Base-by-base conservation (phyloP, 2,888 invertebrate genomes). In the Tholera decimalis region DNA sequence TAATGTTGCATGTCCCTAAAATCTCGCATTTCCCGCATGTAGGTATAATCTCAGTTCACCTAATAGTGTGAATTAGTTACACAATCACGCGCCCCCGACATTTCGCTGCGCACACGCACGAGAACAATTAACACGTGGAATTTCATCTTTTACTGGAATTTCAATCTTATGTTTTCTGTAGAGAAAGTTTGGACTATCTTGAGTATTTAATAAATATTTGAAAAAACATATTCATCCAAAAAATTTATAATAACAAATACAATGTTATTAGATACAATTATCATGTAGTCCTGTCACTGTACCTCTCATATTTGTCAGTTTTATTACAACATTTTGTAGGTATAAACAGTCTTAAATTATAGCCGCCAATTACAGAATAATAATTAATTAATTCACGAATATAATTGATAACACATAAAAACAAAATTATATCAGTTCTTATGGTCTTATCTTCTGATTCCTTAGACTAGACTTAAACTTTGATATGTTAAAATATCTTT, bases 121-220 rank as follows among this genome's bases (percentile, higher is more conserved):
- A 67, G 55, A 75, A 66, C 77, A 83, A 83, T 86, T 85, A 84
- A 82, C 85, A 84, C 78, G 28, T 77, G 44, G 35, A 71, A 76
- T 76, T 72, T 61, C 47, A 53, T 74, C 54, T 62, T 72, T 64
- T 62, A 63, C 46, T 60, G 62, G 62, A 71, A 75, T 73, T 64
- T 64, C 15, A 54, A 56, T 53, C 49, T 43, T 18, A n/a, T 28
- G 26, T 28, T 53, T 50, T 53, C 28, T n/a, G 18, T 50, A 20
- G 54, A 44, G 39, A 74, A 60, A 58, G 46, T 50, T 58, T 33
- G 24, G 24, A 11, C 3, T 24, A 18, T 18, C 47, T 18, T 47
- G 9, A 1, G 15, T 35, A 35, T 35, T 35, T 35, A 35, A 35
- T 15, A 5, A 35, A 13, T 35, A 35, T 13, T 13, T 33, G 1